Evolutionary conservation across 2,888 invertebrate genomes (phyloP).

Genomic region (Macroteleia sp.): DNA sequence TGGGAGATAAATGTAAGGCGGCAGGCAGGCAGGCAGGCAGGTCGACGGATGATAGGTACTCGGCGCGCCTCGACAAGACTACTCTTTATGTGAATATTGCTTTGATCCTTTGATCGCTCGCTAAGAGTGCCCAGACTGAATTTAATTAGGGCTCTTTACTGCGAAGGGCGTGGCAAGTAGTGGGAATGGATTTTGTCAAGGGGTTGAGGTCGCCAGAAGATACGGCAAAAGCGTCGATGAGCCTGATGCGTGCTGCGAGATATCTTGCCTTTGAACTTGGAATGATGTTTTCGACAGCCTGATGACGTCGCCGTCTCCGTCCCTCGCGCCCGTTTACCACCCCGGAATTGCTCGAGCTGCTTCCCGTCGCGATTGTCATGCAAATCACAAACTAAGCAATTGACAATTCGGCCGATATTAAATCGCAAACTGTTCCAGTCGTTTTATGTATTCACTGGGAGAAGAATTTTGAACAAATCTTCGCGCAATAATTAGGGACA

Average conservation of each 20-base stretch:
- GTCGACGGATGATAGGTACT: conserved; percentile 40
- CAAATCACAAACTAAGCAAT: conserved; percentile 63
- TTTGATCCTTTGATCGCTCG: conserved; percentile 80
- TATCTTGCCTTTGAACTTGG: conserved; percentile 60
- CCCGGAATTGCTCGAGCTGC: conserved; percentile 30
- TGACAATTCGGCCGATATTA: conserved; percentile 61
- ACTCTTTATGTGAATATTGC: conserved; percentile 75
- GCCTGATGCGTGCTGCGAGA: conserved; percentile 52
- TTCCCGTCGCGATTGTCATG: conserved; percentile 62
- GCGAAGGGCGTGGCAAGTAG: conserved; percentile 62
- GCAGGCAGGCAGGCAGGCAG: conserved; percentile 29
- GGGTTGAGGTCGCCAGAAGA: conserved; percentile 56
- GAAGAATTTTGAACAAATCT: conserved; percentile 17
- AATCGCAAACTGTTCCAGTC: conserved; percentile 52
- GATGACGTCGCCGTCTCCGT: conserved; percentile 43
- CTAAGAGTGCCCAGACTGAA: conserved; percentile 81
- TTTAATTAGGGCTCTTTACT: conserved; percentile 83
- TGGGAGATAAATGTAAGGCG: conserved; percentile 22
- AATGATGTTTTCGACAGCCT: conserved; percentile 60
- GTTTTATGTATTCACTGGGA: conserved; percentile 45
- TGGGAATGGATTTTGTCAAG: conserved; percentile 61
- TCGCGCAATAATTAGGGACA: conserved; percentile 23
- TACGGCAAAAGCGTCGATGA: conserved; percentile 56
- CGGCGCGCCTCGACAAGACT: conserved; percentile 45
- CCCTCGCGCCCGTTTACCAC: conserved; percentile 9